These are phyloP conservation scores for Chromobotia macracanthus DNA, from an alignment of 2,797 vertebrate species.

Conservation along the genomic window DNA sequence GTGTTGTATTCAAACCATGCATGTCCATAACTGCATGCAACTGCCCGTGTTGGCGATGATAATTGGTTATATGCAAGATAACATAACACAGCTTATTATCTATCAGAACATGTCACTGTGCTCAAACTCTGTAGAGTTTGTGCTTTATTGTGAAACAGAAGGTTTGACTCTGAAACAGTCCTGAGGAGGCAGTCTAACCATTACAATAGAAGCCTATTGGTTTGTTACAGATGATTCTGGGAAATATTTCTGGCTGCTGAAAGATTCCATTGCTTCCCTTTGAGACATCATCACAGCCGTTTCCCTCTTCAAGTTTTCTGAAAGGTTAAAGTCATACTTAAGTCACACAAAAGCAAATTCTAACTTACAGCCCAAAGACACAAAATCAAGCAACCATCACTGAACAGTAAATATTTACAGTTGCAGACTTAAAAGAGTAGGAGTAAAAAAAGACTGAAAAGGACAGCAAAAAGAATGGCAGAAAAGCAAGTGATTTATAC, in stretches of 20 bases:
- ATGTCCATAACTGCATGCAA: constrained; percentile 54
- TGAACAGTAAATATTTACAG: constrained; percentile 70
- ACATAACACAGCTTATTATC: not conserved
- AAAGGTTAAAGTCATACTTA: constrained; percentile 44
- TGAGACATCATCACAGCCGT: constrained; percentile 4
- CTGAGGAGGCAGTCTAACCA: not conserved
- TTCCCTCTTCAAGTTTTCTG: constrained; percentile 29
- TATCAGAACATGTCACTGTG: constrained; percentile 24
- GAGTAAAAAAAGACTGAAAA: constrained; percentile 45
- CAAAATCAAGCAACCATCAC: constrained; percentile 63
- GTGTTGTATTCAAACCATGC: constrained; percentile 63
- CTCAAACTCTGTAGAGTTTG: constrained; percentile 12
- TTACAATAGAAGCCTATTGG: constrained; percentile 1
- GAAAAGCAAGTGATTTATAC: constrained; percentile 75
- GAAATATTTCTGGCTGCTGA: constrained; percentile 16
- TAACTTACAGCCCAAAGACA: constrained; percentile 37
- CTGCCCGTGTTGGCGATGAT: constrained; percentile 32
- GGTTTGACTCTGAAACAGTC: not conserved
- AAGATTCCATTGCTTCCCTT: constrained; percentile 22
- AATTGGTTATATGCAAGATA: constrained; percentile 10
- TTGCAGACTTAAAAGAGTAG: constrained; percentile 62
- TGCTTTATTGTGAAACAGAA: not conserved
- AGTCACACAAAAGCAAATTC: constrained; percentile 35
- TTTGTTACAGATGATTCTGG: constrained; percentile 17
- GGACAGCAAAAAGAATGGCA: constrained; percentile 62